These are phyloP conservation scores for Pangasius krempfi DNA, from an alignment of 2,797 vertebrate genomes.

Conservation along the genomic window DNA sequence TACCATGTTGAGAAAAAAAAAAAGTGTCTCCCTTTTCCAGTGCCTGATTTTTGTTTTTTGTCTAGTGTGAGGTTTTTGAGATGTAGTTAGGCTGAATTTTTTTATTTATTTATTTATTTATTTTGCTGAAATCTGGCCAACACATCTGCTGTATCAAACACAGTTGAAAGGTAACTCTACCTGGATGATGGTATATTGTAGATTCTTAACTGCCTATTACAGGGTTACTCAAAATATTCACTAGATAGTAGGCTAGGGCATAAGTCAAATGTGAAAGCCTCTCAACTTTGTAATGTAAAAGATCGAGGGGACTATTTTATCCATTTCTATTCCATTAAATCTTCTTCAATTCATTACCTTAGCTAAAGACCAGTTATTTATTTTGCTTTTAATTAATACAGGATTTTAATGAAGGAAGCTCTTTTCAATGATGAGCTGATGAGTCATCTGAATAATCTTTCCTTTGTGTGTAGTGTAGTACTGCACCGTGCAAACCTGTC, in stretches of 20 bases:
- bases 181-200: not conserved
- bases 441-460: not conserved
- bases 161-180: not conserved
- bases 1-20: not conserved
- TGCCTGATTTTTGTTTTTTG: not conserved
- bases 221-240: not conserved
- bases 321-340: not conserved
- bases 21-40: not conserved
- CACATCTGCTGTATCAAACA: too few relatives aligned
- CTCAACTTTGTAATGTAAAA: not conserved
- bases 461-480: not conserved
- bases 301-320: not conserved
- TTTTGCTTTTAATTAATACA: not conserved
- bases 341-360: not conserved
- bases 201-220: not conserved
- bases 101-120: too few relatives aligned
- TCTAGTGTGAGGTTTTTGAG: not conserved
- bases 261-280: not conserved
- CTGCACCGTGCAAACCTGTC: conserved; percentile 5
- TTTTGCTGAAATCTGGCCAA: not conserved
- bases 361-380: not conserved
- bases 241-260: not conserved
- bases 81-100: not conserved
- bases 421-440: not conserved
- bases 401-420: not conserved